These are phyloP conservation scores for Apostichopus californicus DNA, from an alignment of 35 echinoderm and acorn worm species.

Conservation along the genomic window DNA sequence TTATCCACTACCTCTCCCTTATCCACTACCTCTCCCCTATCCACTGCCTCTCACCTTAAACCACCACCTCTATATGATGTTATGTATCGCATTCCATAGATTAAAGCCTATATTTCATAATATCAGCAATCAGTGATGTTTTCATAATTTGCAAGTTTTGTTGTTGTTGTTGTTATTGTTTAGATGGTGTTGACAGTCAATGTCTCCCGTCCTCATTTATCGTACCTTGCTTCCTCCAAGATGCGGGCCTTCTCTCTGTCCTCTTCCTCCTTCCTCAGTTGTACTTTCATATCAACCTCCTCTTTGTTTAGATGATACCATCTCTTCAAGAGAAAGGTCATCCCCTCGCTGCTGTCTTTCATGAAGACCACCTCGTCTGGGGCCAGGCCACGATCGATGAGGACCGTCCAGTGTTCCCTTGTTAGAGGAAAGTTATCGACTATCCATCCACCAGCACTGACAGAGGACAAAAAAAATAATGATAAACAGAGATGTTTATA, in stretches of 20 bases:
- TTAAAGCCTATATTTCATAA: too few species aligned
- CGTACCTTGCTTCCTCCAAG: slow-evolving; percentile 87
- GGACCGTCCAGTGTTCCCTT: slow-evolving; percentile 89
- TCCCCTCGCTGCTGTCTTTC: slow-evolving; percentile 84
- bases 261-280: slow-evolving; percentile 79
- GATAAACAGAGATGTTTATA: neutral
- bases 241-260: slow-evolving; percentile 85
- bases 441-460: slow-evolving; percentile 97
- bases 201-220: too few species aligned
- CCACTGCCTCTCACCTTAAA: too few species aligned
- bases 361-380: slow-evolving; percentile 95
- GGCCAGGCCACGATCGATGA: slow-evolving; percentile 88
- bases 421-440: slow-evolving; percentile 96
- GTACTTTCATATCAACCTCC: slow-evolving; percentile 90
- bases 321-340: slow-evolving; percentile 77
- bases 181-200: too few species aligned
- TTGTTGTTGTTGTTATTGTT: too few species aligned
- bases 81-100: too few species aligned
- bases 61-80: too few species aligned
- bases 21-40: too few species aligned
- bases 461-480: neutral
- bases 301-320: slow-evolving; percentile 97
- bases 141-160: too few species aligned
- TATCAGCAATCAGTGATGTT: too few species aligned
- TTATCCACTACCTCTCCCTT: too few species aligned